These are phyloP conservation scores for Nesidiocoris tenuis DNA, from an alignment of 2,888 invertebrate genomes.

Conservation along the genomic window DNA sequence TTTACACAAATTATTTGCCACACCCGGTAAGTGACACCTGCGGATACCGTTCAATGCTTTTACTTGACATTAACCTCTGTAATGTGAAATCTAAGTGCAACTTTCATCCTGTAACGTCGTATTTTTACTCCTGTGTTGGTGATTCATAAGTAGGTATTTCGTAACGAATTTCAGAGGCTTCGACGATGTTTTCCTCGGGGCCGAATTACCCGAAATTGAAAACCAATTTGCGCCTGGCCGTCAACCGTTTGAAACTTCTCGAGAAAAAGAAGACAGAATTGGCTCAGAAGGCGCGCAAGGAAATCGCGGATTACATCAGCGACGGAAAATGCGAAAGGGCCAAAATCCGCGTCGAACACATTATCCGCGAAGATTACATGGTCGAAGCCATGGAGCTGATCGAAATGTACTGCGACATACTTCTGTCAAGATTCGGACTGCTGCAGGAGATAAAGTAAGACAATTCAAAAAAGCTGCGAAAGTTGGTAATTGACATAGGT, in stretches of 20 bases:
- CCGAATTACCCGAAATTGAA: conserved; percentile 95
- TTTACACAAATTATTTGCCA: too few species aligned
- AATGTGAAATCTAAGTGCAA: too few species aligned
- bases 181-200: conserved; percentile 82
- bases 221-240: conserved; percentile 88
- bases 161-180: not conserved
- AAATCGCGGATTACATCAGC: conserved; percentile 94
- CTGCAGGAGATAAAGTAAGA: conserved; percentile 92
- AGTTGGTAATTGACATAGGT: too few species aligned
- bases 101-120: too few species aligned
- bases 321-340: conserved; percentile 85
- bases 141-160: too few species aligned
- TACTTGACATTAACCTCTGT: too few species aligned
- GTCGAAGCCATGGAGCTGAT: conserved; percentile 99
- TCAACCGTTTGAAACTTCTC: conserved; percentile 89
- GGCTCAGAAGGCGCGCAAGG: conserved; percentile 91
- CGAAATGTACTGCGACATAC: conserved; percentile 98
- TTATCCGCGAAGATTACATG: conserved; percentile 97
- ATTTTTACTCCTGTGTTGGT: too few species aligned
- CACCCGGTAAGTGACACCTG: too few species aligned
- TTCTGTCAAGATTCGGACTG: conserved; percentile 93
- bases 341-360: conserved; percentile 96
- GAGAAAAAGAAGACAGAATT: conserved; percentile 98
- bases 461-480: too few species aligned
- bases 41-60: too few species aligned